Evolutionary conservation across 2,113 vertebrate species (phyloP), one percentile per base, ranked within the genome.

Genomic region (Eurystomus gularis): DNA sequence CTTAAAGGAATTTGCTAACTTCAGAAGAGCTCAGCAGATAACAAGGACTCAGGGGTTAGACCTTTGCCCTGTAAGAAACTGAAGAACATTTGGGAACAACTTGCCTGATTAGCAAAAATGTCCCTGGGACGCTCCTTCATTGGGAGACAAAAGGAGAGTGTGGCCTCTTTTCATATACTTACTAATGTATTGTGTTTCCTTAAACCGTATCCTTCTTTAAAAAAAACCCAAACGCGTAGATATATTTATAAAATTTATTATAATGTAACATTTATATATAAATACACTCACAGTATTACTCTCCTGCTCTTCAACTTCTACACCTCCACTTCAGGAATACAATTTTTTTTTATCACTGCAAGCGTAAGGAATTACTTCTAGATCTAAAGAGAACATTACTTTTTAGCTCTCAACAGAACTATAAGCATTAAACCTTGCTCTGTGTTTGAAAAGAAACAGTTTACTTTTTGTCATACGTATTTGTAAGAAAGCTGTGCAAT

Each of bases 11-110:
- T 91, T 96, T 65, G 35, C 39, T 71, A 37, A 78, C 46, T 91
- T 94, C 65, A 92, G 78, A 95, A 65, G 64, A 87, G 26, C 75
- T 95, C 88, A 87, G 64, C 62, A 95, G 62, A 90, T 93, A 92
- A 90, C 70, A 93, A 93, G 78, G 66, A 65, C 82, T 91, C 66
- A 40, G 13, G 60, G 73, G 65, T 52, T 31, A 82, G 75, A 83
- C 64, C 72, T 95, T 88, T 91, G 82, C 42, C 57, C 83, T 73
- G 21, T 14, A 65, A 64, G 40, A 88, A 77, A 52, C 42, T 17
- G 26, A 81, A 58, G n/a, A 91, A 40, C 52, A 62, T 66, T 88
- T 82, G 65, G 37, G 42, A 87, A 60, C 61, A 93, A 64, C 49
- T 90, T 92, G 52, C 57, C 26, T 58, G 3, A 39, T 51, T 92